Evolutionary conservation across 2,113 vertebrate genomes (phyloP).

Genomic region (Nibea albiflora): DNA sequence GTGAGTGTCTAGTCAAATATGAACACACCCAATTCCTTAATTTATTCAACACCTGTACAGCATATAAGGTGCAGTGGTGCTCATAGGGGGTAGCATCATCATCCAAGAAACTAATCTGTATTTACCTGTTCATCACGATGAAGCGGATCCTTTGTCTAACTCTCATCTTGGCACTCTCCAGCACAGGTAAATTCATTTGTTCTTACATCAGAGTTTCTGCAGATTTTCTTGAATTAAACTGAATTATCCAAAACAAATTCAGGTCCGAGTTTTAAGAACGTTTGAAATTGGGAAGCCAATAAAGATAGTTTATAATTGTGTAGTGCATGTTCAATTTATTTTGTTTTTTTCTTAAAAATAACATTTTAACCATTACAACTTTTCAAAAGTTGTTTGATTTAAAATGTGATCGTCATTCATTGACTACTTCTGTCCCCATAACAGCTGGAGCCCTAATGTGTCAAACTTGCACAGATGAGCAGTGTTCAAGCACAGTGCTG

Average conservation of each 20-base stretch:
- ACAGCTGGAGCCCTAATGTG: conserved; percentile 36
- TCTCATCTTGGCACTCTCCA: conserved; percentile 28
- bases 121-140: conserved; percentile 16
- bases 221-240: too few relatives aligned
- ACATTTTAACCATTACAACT: too few relatives aligned
- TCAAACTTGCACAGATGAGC: neutral
- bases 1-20: neutral
- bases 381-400: neutral
- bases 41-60: neutral
- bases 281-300: too few relatives aligned
- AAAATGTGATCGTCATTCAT: neutral
- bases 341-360: too few relatives aligned
- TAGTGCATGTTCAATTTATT: too few relatives aligned
- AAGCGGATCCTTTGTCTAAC: conserved; percentile 34
- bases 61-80: neutral
- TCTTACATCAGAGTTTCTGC: too few relatives aligned
- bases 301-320: too few relatives aligned
- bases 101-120: neutral
- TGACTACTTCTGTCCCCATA: neutral
- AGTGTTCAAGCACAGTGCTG: fast-evolving
- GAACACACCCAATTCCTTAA: neutral
- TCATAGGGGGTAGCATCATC: neutral
- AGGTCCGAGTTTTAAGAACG: too few relatives aligned
- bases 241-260: too few relatives aligned
- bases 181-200: conserved; percentile 22